Evolutionary conservation across 2,113 vertebrate genomes (phyloP), one percentile per base, ranked within the genome.

Genomic region (Pygoscelis adeliae): DNA sequence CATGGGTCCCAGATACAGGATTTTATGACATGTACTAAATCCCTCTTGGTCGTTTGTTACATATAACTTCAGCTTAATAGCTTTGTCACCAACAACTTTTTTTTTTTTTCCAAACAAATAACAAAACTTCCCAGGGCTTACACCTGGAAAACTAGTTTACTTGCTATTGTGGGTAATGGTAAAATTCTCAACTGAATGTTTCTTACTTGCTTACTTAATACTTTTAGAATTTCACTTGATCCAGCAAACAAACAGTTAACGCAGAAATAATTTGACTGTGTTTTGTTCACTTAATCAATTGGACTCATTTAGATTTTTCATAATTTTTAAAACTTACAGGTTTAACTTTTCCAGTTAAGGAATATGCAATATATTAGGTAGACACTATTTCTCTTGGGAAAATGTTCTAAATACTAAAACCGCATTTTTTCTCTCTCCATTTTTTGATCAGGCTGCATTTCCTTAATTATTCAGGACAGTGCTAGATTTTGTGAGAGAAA

Each of bases 21-120:
- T 90, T 98, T 98, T 96, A 95, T 91, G 84, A 71, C 69, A 65
- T 59, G 29, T 84, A 84, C 87, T 97, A 97, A 97, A 96, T 97
- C 81, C 80, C 55, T 95, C 29, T 52, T 83, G 78, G 82, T 79
- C 2, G 13, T 92, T 97, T 97, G 85, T 92, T 94, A 93, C 81
- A 67, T 56, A 61, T 67, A 96, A 90, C 56, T 96, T 84, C 95
- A 81, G 34, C 65, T 92, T 83, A 86, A 92, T 50, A 77, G 84
- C 72, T 96, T 83, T 95, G 67, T 52, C 63, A 91, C 78, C 89
- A 67, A 72, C 34, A 81, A 76, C 14, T 73, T 87, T 25, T n/a
- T 59, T 50, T 40, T 40, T n/a, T 13, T 40, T 65, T 34, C 52
- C 34, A 29, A 63, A 38, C 32, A 79, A 95, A 95, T 62, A 93